Evolutionary conservation across 2,113 vertebrate species (phyloP).

Genomic region (Uria lomvia): DNA sequence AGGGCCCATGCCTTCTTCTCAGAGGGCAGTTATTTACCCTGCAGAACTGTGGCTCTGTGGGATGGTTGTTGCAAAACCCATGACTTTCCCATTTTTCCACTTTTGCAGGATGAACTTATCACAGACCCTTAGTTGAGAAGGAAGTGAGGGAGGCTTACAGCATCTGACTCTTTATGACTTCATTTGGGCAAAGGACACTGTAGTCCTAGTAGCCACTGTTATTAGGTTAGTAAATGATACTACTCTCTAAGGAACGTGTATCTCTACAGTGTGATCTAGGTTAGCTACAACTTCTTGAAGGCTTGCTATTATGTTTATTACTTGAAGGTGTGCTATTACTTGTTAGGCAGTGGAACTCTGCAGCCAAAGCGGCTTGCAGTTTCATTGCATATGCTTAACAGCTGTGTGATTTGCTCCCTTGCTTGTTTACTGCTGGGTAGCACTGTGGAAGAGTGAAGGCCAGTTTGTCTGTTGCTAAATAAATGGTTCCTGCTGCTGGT

Average conservation of each 20-base stretch:
- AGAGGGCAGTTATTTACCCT: not conserved
- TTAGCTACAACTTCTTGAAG: not conserved
- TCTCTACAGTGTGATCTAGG: not conserved
- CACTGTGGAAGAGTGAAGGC: not conserved
- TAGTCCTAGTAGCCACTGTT: not conserved
- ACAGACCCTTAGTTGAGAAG: not conserved
- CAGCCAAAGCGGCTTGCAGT: accelerated
- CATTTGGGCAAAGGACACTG: not conserved
- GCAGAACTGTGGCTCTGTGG: not conserved
- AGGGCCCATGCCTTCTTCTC: not conserved
- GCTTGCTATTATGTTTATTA: not conserved
- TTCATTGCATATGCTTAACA: not conserved
- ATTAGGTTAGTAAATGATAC: not conserved
- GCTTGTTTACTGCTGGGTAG: not conserved
- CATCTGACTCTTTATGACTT: not conserved
- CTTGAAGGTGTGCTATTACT: not conserved
- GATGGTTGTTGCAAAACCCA: not conserved
- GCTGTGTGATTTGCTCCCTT: not conserved
- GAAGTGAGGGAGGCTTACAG: not conserved
- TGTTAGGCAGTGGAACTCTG: not conserved
- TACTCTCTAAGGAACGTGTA: accelerated
- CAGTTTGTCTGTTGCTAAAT: not conserved
- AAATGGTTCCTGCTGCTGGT: not conserved
- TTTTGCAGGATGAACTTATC: not conserved
- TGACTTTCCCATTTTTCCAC: not conserved